Base-by-base conservation (phyloP, 2,113 vertebrate genomes). In the Oceanodroma tethys region DNA sequence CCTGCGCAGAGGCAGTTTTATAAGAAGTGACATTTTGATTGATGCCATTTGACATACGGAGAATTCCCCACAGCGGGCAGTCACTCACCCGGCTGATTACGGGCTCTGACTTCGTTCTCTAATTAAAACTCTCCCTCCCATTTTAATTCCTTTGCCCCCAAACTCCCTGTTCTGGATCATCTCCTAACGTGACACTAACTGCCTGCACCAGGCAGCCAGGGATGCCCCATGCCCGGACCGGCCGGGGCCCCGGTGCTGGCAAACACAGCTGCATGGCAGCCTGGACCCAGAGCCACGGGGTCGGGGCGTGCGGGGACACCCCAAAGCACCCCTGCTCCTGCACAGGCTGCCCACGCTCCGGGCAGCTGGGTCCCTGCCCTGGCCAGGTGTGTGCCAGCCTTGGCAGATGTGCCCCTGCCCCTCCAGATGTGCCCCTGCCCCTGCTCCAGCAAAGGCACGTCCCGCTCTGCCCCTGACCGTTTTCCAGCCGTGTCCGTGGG, bases 71-170 rank as follows among this genome's bases (percentile, higher is more conserved):
- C 94, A 94, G 94, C 55, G 0, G 73, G 86, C 97, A 95, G 62
- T 53, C 95, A 71, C 65, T 94, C 92, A 90, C 62, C 47, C 74
- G 2, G 71, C 92, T 90, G 79, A 83, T 95, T 70, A 83, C 2
- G 1, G 67, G 50, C 74, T 93, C 87, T 60, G 92, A 65, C 82
- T 88, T 90, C 85, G 68, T 83, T 36, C 90, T 88, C 83, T 95
- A 95, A 97, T 97, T 97, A 97, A 95, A 94, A 93, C 63, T 88
- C 86, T 93, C 88, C 88, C 86, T 88, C 67, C 82, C 50, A 27
- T 85, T 97, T 90, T 90, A 92, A 95, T 93, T 81, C 80, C 87
- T 86, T 53, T 74, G 67, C 75, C 88, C 73, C 74, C 2, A 1
- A 52, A 81, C 42, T 74, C 75, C 80, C 47, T 36, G 50, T 81